Evolutionary conservation across 1,140 invertebrate species (phyloP), one percentile per base, ranked within the genome.

Genomic region (Neoseiulus cucumeris): DNA sequence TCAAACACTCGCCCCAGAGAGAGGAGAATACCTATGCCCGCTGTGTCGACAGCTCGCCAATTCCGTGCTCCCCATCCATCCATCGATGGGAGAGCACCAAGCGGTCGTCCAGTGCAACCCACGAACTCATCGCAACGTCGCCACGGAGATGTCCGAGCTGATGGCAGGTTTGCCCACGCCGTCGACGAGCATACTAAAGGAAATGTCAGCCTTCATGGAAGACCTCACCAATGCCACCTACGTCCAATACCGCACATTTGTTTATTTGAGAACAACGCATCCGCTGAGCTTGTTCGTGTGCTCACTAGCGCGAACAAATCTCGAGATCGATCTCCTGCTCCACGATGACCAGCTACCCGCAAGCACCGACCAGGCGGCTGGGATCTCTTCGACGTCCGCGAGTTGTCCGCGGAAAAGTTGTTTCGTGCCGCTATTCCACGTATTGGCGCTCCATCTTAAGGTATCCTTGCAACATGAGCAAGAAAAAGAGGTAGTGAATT

Each of bases 41-140:
- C 77, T 95, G 28, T 97, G 92, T 76, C 82, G 92, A 18, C 91
- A 95, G 77, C 78, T 93, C 20, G 89, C 90, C 2, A 96, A 96
- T 78, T 86, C 87, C 9, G 88, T 94, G 66, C 77, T 96, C 66
- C 91, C 91, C 2, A 78, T 95, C 18, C 84, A 86, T 28, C 87
- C 66, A 28, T 30, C 18, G 17, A 70, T 64, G 5, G 66, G 67
- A 4, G 2, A 69, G 18, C 44, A 59, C 42, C 65, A 39, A 14
- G 65, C 68, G 2, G 9, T 69, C 12, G 66, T 69, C 20, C 66
- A 65, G 9, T 67, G 66, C 22, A 25, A 64, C 14, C 39, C 47
- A 5, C 67, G 39, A 29, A 55, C 64, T 18, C 55, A 69, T 33
- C 41, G 25, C 18, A 29, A 64, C 28, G 68, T 70, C 7, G 68